Evolutionary conservation across 1,140 invertebrate species (phyloP), one percentile per base, ranked within the genome.

Genomic region (Frieseomelitta varia): DNA sequence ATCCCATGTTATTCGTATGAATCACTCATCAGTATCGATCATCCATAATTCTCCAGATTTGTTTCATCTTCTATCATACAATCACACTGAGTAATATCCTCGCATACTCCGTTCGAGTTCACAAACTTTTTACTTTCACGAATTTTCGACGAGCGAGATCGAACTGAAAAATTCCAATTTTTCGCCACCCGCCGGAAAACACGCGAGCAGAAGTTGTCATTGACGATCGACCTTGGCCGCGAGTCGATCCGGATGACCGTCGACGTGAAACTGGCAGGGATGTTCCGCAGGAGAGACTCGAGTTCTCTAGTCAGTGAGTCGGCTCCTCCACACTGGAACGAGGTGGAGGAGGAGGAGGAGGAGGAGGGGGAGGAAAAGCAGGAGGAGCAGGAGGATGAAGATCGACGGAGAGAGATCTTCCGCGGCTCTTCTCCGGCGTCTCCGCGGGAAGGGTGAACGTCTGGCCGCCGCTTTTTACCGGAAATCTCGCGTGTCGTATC

Each of bases 201-300:
- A 51, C 79, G 4, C n/a, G 27, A 63, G 14, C 39, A 34, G 53
- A 58, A 58, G n/a, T 24, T 58, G 15, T n/a, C 24, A 58, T 71
- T 67, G 58, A 72, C 21, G 58, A 68, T 51, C 88, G 86, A 90
- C 88, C 88, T 90, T 90, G 89, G 83, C 81, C 76, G 56, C 89
- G 89, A 90, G 83, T 90, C 89, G 89, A 88, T 88, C 84, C 86
- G 89, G 86, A 90, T 90, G 89, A 79, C 88, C 89, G 89, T 90
- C 89, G 88, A 88, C 89, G 89, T 84, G 89, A 90, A 90, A 90
- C 89, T 90, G 88, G 81, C 88, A 82, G 85, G 86, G 88, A 90
- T 84, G 88, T 89, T 90, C 87, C 81, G 79, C 88, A 79, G 88
- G 79, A 89, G 88, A 90, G 72, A 86, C 88, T 77, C 82, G 85